Conservation (phyloP, 64 coral and sea anemone genomes). For the Stichodactyla mertensii region DNA sequence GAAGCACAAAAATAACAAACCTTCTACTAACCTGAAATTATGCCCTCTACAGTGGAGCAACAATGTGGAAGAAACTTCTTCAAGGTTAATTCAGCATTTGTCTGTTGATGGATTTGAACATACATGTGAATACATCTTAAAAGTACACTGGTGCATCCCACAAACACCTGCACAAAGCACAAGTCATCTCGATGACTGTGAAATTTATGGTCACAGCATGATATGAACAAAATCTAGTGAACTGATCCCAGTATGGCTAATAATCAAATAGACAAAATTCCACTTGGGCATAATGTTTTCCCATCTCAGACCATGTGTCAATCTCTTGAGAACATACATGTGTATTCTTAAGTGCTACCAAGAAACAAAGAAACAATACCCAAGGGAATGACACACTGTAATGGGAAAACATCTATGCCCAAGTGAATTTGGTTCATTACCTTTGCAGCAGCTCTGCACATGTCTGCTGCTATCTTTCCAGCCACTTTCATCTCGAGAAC, state of each 20-base stretch:
- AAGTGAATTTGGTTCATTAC: neutral
- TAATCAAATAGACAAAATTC: too few species aligned
- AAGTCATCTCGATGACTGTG: too few species aligned
- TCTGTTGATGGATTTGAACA: conserved; percentile 31
- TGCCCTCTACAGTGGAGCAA: conserved; percentile 80
- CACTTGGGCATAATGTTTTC: too few species aligned
- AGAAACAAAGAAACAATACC: neutral
- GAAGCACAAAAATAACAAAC: neutral
- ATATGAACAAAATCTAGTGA: too few species aligned
- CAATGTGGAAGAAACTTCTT: conserved; percentile 85
- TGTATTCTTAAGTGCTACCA: too few species aligned
- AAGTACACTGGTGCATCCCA: too few species aligned
- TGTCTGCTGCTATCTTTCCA: conserved; percentile 95
- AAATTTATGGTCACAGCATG: too few species aligned
- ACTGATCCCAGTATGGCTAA: too few species aligned
- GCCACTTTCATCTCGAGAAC: conserved; percentile 95
- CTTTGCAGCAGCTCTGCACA: conserved; percentile 92
- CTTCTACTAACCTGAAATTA: conserved; percentile 62
- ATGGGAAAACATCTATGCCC: neutral
- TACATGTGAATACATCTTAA: too few species aligned
- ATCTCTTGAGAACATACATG: too few species aligned
- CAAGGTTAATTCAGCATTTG: conserved; percentile 69
- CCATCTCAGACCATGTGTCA: too few species aligned
- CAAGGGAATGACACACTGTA: neutral
- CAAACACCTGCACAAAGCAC: too few species aligned